phyloP scores from a whole-genome alignment of 2,113 vertebrate genomes.

The Platycercus adscitus region DNA sequence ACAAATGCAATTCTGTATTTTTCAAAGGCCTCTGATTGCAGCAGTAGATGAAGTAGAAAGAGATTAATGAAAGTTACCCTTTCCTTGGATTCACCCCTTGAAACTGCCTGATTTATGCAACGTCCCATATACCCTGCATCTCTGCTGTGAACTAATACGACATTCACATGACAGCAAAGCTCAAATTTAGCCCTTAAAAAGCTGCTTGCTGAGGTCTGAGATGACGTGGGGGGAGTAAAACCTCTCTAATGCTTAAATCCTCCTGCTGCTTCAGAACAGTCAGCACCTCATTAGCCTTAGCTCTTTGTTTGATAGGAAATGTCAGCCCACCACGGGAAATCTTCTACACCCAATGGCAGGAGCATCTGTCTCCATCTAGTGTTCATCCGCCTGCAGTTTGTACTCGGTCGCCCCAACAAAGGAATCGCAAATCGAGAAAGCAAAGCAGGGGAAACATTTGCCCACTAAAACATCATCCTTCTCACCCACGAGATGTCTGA shows the following conservation, averaged over 20 bases:
- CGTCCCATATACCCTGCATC: not conserved
- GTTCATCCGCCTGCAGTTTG: not conserved
- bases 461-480: not conserved
- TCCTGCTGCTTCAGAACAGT: constrained; percentile 48
- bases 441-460: not conserved
- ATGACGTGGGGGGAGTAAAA: constrained; percentile 31
- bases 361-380: constrained; percentile 73
- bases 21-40: not conserved
- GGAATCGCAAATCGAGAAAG: not conserved
- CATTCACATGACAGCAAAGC: constrained; percentile 8
- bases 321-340: constrained; percentile 27
- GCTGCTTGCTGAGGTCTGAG: constrained; percentile 33
- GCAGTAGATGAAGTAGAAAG: not conserved
- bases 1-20: not conserved
- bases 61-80: not conserved
- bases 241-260: constrained; percentile 22
- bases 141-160: not conserved
- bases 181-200: constrained; percentile 50
- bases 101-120: not conserved
- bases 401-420: not conserved
- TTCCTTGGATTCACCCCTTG: not conserved
- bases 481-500: not conserved
- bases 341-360: not conserved
- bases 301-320: constrained; percentile 2
- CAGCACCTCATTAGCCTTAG: constrained; percentile 14